Conservation (phyloP, 2,113 vertebrate species). For the Benthochromis sp. region DNA sequence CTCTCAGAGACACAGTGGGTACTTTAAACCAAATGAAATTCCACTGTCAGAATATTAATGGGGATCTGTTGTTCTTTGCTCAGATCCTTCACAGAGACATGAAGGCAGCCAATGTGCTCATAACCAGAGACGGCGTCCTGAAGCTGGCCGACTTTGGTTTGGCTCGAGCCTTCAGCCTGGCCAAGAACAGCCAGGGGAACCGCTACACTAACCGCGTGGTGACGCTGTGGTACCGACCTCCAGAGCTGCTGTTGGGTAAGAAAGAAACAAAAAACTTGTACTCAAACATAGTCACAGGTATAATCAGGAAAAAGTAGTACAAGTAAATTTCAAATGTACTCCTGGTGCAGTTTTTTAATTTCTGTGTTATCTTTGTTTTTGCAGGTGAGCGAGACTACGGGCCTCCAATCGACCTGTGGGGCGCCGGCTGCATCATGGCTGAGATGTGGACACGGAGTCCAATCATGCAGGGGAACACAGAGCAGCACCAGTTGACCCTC, state of each 20-base stretch:
- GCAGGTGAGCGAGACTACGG: constrained; percentile 95
- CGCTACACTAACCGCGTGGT: constrained; percentile 97
- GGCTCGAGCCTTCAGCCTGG: constrained; percentile 93
- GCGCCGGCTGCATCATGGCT: constrained; percentile 96
- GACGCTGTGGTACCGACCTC: constrained; percentile 94
- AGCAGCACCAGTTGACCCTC: constrained; percentile 96
- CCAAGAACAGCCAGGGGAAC: constrained; percentile 97
- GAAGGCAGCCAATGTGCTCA: constrained; percentile 96
- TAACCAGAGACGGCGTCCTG: constrained; percentile 91
- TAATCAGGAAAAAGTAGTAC: neutral
- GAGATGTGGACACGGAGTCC: constrained; percentile 99
- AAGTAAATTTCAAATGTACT: neutral
- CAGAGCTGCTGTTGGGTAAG: constrained; percentile 91
- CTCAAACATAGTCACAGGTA: neutral
- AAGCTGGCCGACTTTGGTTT: constrained; percentile 95
- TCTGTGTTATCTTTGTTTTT: neutral
- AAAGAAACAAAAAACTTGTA: neutral
- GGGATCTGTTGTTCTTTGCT: neutral
- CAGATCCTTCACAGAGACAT: constrained; percentile 97
- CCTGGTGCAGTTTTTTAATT: neutral
- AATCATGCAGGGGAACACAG: constrained; percentile 99
- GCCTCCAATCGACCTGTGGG: constrained; percentile 97
- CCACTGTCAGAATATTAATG: neutral
- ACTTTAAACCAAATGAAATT: neutral
- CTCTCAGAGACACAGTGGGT: neutral